phyloP scores from a whole-genome alignment of 1,140 invertebrate species.

The Schlechtendalia chinensis region DNA sequence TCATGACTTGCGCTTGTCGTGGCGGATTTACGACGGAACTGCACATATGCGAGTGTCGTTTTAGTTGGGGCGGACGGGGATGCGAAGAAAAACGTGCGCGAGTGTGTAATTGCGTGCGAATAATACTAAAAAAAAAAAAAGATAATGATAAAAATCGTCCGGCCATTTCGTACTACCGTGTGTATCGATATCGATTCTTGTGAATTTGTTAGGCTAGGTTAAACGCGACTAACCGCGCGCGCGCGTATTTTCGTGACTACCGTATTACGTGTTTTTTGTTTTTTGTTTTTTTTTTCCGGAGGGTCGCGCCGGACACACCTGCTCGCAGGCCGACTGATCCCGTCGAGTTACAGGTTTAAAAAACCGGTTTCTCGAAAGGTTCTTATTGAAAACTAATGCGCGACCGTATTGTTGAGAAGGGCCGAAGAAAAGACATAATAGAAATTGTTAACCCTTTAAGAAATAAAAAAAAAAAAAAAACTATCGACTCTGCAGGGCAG shows the following conservation, averaged over 20 bases:
- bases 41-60: background rate
- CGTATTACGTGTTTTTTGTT: slow-evolving; percentile 1
- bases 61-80: too few species aligned
- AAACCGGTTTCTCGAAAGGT: slow-evolving; percentile 10
- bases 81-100: background rate
- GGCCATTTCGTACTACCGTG: too few species aligned
- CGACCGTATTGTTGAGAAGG: background rate
- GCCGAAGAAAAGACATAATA: background rate
- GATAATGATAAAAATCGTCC: background rate
- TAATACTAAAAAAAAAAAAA: too few species aligned
- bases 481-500: background rate
- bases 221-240: too few species aligned
- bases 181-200: slow-evolving; percentile 8
- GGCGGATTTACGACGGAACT: too few species aligned
- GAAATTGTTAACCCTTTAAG: background rate
- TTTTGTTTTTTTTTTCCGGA: too few species aligned
- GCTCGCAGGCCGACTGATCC: too few species aligned
- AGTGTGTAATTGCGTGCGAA: background rate
- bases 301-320: background rate
- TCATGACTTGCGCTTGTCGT: slow-evolving; percentile 7
- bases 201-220: too few species aligned
- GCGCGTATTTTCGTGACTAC: background rate
- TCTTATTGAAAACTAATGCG: background rate
- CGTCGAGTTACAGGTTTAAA: too few species aligned
- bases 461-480: background rate